These are phyloP conservation scores for Rhingia rostrata DNA, from an alignment of 2,888 invertebrate species.

Conservation along the genomic window DNA sequence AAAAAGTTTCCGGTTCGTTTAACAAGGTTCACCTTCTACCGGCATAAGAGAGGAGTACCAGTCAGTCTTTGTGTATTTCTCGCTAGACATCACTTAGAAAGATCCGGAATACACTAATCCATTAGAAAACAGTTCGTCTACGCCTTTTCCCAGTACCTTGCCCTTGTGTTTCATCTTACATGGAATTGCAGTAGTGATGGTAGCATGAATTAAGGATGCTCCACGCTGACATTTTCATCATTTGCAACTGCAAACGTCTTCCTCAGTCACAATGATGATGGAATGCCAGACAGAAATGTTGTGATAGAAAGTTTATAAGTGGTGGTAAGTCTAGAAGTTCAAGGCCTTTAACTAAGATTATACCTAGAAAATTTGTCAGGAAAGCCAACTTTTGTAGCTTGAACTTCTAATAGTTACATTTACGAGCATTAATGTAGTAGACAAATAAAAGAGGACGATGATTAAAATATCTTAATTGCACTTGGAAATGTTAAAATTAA, in stretches of 20 bases:
- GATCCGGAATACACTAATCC: conserved; percentile 64
- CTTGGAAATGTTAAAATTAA: no score
- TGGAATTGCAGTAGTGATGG: conserved; percentile 43
- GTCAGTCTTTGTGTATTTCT: conserved; percentile 26
- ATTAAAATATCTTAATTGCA: no score
- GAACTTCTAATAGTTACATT: conserved; percentile 18
- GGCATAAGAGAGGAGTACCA: conserved; percentile 13
- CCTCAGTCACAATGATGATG: conserved; percentile 50
- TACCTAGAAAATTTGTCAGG: conserved; percentile 19
- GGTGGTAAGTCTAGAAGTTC: conserved; percentile 38
- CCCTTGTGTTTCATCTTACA: conserved; percentile 57
- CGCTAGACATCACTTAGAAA: conserved; percentile 48
- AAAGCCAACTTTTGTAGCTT: not conserved
- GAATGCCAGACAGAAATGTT: conserved; percentile 20
- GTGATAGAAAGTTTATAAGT: not conserved
- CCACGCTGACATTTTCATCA: conserved; percentile 68
- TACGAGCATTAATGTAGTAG: not conserved
- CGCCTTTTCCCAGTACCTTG: conserved; percentile 56
- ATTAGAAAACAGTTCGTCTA: conserved; percentile 66
- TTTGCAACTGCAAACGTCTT: conserved; percentile 49
- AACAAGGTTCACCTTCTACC: conserved; percentile 70
- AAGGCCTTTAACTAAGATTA: conserved; percentile 28
- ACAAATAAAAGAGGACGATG: no score
- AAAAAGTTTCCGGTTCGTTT: conserved; percentile 74
- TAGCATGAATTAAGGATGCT: conserved; percentile 66